phyloP scores from a whole-genome alignment of 2,113 vertebrate species.

The Dicerorhinus sumatrensis region DNA sequence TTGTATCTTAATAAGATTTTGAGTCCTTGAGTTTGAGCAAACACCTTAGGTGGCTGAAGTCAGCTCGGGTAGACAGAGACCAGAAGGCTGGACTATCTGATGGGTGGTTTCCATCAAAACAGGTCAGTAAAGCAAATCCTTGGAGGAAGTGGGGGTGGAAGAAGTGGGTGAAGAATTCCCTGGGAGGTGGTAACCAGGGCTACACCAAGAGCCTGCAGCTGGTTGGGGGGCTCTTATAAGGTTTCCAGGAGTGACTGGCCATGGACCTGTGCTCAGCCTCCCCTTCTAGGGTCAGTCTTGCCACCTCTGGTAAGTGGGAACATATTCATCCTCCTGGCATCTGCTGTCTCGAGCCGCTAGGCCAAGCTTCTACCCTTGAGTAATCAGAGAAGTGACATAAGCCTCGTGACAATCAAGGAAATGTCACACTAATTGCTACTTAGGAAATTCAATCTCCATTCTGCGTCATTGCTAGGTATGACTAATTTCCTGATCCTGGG shows the following conservation, averaged over 20 bases:
- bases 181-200: conserved; percentile 5
- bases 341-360: background rate
- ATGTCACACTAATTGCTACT: background rate
- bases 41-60: background rate
- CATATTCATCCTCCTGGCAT: background rate
- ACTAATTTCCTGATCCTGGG: conserved; percentile 5
- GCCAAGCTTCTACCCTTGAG: conserved; percentile 2
- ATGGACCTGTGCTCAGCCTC: background rate
- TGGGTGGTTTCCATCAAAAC: conserved; percentile 69
- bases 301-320: background rate
- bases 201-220: conserved; percentile 35
- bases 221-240: conserved; percentile 44
- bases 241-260: background rate
- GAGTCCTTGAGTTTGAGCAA: background rate
- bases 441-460: background rate
- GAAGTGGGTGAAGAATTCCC: conserved; percentile 67
- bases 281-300: background rate
- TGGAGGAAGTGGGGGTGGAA: conserved; percentile 69
- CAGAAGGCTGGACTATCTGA: background rate
- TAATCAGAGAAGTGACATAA: conserved; percentile 39
- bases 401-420: background rate
- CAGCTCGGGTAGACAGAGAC: background rate
- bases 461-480: background rate
- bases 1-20: background rate
- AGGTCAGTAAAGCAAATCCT: conserved; percentile 42